Percentiles rank a stretch among this genome's conserved stretches.
phyloP scores from a whole-genome alignment of 1,140 invertebrate genomes.

The Orussus abietinus region DNA sequence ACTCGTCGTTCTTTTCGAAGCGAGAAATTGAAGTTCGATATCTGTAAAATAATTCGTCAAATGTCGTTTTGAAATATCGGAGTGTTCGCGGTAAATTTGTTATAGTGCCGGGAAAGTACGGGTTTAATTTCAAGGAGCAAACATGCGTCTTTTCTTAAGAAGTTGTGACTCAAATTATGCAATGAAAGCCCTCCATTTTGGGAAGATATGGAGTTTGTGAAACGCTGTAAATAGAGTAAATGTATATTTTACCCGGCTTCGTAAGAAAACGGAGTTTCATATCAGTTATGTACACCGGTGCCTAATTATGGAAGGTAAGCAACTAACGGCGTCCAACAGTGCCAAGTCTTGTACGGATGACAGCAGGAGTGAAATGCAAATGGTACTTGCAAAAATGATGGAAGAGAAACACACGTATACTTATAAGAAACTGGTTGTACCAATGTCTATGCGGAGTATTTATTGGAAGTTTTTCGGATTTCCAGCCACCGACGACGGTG shows the following conservation, averaged over 20 bases:
- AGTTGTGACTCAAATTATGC: slow-evolving; percentile 19
- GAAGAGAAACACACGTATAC: slow-evolving; percentile 49
- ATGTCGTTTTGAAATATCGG: slow-evolving; percentile 27
- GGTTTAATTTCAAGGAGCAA: neutral
- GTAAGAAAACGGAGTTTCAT: too few species aligned
- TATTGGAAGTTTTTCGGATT: slow-evolving; percentile 68
- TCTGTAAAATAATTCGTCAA: slow-evolving; percentile 30
- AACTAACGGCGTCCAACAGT: slow-evolving; percentile 13
- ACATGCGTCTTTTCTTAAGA: neutral
- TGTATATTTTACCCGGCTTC: neutral
- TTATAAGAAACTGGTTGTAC: slow-evolving; percentile 56
- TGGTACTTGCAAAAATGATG: slow-evolving; percentile 45
- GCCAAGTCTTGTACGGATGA: slow-evolving; percentile 12
- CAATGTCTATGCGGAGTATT: slow-evolving; percentile 60
- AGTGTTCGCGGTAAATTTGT: slow-evolving; percentile 34
- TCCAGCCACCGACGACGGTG: slow-evolving; percentile 59
- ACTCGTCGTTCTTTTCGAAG: slow-evolving; percentile 30
- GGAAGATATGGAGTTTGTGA: slow-evolving; percentile 14
- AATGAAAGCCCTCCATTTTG: slow-evolving; percentile 26
- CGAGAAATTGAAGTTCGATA: slow-evolving; percentile 47
- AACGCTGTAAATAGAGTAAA: slow-evolving; percentile 4
- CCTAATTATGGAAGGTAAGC: slow-evolving; percentile 22
- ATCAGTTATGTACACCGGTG: slow-evolving; percentile 11
- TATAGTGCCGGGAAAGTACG: slow-evolving; percentile 3
- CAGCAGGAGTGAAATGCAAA: slow-evolving; percentile 36